Conservation (phyloP, 1,140 invertebrate genomes). For the Bombus waltoni region DNA sequence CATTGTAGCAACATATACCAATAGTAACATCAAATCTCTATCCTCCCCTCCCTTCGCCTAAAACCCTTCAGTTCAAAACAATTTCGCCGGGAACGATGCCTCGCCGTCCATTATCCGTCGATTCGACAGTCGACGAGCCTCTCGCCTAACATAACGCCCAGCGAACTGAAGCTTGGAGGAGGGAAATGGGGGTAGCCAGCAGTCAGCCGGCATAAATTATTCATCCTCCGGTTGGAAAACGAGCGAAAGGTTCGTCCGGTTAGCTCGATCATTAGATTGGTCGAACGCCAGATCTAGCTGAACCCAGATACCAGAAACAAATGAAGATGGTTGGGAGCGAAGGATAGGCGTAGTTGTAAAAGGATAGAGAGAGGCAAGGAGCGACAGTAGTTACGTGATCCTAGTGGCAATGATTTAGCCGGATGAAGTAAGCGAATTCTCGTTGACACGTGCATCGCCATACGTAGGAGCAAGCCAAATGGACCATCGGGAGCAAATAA, state of each 20-base stretch:
- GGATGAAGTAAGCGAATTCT: slow-evolving; percentile 66
- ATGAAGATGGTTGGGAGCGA: neutral
- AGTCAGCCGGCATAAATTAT: slow-evolving; percentile 36
- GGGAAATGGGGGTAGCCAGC: neutral
- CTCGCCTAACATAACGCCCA: neutral
- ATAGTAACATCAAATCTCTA: slow-evolving; percentile 27
- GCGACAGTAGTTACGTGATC: slow-evolving; percentile 64
- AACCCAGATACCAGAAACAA: neutral
- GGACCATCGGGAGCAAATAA: slow-evolving; percentile 68
- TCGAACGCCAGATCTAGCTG: slow-evolving; percentile 45
- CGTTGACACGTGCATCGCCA: slow-evolving; percentile 68
- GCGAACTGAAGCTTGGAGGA: neutral
- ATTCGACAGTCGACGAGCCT: neutral
- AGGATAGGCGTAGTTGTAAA: neutral
- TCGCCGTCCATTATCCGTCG: neutral
- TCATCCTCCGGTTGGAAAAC: slow-evolving; percentile 25
- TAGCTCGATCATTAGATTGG: slow-evolving; percentile 62
- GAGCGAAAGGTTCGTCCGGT: slow-evolving; percentile 28
- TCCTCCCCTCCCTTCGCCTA: neutral
- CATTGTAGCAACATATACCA: neutral
- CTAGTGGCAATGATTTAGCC: slow-evolving; percentile 53
- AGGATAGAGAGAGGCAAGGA: slow-evolving; percentile 28
- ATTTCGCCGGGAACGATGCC: neutral
- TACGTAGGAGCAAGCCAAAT: slow-evolving; percentile 60
- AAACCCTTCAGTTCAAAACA: slow-evolving; percentile 8